Evolutionary conservation across 2,113 vertebrate species (phyloP), one percentile per base, ranked within the genome.

Genomic region (Phalacrocorax pelagicus): DNA sequence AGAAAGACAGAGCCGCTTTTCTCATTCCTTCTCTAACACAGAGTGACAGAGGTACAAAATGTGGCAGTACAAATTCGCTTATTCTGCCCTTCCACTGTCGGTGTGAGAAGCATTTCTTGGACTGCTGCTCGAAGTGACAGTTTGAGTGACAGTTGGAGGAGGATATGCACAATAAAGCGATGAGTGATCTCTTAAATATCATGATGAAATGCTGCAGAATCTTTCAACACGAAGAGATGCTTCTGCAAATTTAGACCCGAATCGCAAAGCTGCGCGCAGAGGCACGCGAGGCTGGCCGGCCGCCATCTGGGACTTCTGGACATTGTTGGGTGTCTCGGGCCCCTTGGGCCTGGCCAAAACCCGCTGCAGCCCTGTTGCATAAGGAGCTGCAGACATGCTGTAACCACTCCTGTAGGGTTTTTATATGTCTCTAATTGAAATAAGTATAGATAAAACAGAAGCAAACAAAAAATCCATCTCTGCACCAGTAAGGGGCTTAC

Each of bases 81-180:
- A 3, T 17, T 59, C 26, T 67, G 77, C 61, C 69, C 30, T 73
- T 77, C 1, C 29, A 0, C 12, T 44, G 1, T 14, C 5, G 3
- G n/a, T 18, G 57, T 30, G 70, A 52, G 82, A 18, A 86, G 92
- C n/a, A 2, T 77, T 83, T 26, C 61, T 82, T 22, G 85, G 75
- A 7, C 47, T 19, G 59, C 75, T 30, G 85, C 79, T 93, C 1
- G 1, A 1, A 88, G 54, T 32, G 90, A 42, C 93, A 88, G 73
- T 82, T 79, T 67, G 90, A 96, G 92, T 58, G 95, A 49, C 75
- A 55, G 90, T n/a, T 40, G 91, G 80, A 81, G 92, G 86, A 91
- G 88, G 96, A 67, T 12, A 10, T 2, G 69, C 61, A 6, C 13
- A 7, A 42, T 27, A 5, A 66, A 81, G 80, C 1, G 86, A 78